Conservation (phyloP, 2,797 vertebrate genomes). For the Xiphorhynchus erythropygius region DNA sequence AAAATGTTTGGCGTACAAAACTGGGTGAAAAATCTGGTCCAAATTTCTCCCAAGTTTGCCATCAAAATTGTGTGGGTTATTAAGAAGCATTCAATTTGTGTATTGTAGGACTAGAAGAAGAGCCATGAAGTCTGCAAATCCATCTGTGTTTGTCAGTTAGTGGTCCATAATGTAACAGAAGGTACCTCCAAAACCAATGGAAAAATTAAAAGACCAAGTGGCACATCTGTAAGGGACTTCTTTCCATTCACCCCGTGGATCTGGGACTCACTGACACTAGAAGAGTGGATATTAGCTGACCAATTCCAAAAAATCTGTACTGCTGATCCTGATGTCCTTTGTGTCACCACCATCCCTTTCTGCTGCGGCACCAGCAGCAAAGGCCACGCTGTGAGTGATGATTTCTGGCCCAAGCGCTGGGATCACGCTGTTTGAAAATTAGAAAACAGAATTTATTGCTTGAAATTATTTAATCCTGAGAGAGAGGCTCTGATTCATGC, state of each 20-base stretch:
- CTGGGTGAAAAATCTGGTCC: neutral
- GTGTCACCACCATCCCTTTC: neutral
- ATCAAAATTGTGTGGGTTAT: neutral
- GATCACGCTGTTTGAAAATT: slow-evolving; percentile 14
- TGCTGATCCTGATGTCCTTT: neutral
- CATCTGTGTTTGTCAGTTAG: neutral
- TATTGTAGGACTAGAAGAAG: neutral
- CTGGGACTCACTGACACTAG: neutral
- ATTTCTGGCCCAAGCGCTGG: neutral
- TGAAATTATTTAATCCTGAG: neutral
- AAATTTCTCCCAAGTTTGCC: neutral
- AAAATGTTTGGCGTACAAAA: neutral
- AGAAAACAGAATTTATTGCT: slow-evolving; percentile 20
- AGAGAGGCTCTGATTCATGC: slow-evolving; percentile 13
- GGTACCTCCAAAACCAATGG: neutral
- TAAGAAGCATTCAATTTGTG: neutral
- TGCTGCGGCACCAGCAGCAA: neutral
- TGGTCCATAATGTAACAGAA: neutral
- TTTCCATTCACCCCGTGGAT: rapidly evolving
- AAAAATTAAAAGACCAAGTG: neutral
- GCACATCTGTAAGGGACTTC: neutral
- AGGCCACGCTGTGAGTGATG: neutral
- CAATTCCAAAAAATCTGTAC: neutral
- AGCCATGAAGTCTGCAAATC: neutral
- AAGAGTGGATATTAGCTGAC: neutral